Evolutionary conservation across 2,888 invertebrate genomes (phyloP).

Genomic region (Acleris emargana): DNA sequence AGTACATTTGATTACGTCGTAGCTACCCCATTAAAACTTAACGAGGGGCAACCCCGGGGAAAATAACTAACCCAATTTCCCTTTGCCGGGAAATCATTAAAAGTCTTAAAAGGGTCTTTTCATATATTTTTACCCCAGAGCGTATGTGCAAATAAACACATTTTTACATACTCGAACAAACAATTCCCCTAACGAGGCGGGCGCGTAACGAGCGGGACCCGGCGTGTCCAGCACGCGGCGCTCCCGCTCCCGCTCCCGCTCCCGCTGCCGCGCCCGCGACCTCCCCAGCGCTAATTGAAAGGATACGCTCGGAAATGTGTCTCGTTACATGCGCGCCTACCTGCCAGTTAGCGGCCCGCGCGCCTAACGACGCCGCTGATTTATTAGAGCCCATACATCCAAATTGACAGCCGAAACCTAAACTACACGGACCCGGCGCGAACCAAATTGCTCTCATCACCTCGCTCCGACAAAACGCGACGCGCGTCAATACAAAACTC

Average conservation of each 20-base stretch:
- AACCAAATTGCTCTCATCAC: slow-evolving; percentile 23
- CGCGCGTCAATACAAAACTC: not conserved
- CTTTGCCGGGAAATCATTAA: slow-evolving; percentile 84
- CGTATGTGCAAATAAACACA: slow-evolving; percentile 84
- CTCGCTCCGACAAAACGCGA: slow-evolving; percentile 10
- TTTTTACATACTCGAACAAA: slow-evolving; percentile 84
- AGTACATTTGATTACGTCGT: slow-evolving; percentile 83
- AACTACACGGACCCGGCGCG: slow-evolving; percentile 30
- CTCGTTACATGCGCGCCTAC: slow-evolving; percentile 72
- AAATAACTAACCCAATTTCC: slow-evolving; percentile 85
- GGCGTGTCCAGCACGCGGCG: slow-evolving; percentile 39
- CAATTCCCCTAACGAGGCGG: slow-evolving; percentile 82
- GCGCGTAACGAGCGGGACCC: slow-evolving; percentile 70
- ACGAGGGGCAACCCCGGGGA: slow-evolving; percentile 83
- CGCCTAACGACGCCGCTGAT: slow-evolving; percentile 67
- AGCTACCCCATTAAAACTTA: slow-evolving; percentile 84
- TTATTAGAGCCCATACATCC: slow-evolving; percentile 67
- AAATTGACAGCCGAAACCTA: slow-evolving; percentile 66
- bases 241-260: slow-evolving; percentile 27
- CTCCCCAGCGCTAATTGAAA: slow-evolving; percentile 68
- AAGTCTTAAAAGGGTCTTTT: slow-evolving; percentile 84
- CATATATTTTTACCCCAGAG: slow-evolving; percentile 81
- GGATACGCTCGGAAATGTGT: slow-evolving; percentile 76
- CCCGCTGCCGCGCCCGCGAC: slow-evolving; percentile 39
- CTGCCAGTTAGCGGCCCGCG: slow-evolving; percentile 49